A percentile compares a stretch with the other conserved stretches of the same genome.
phyloP scores from a whole-genome alignment of 2,113 vertebrate genomes.

The Hippocampus barbouri region DNA sequence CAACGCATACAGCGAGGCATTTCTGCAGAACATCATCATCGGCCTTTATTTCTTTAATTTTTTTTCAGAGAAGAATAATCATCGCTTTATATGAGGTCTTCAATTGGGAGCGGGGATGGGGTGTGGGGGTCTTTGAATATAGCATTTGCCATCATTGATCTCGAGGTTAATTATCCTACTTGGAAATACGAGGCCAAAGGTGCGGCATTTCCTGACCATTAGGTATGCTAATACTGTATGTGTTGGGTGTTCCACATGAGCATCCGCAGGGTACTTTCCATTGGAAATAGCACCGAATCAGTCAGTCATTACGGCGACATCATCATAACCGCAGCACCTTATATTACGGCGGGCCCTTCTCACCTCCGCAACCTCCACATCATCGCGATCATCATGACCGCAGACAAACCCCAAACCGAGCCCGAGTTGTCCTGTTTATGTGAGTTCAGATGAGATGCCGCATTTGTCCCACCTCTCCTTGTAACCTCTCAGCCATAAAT shows the following conservation, averaged over 20 bases:
- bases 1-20: constrained; percentile 33
- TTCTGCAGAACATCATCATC: constrained; percentile 34
- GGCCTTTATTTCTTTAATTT: not conserved
- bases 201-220: constrained; percentile 37
- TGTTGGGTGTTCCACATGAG: constrained; percentile 35
- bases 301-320: constrained; percentile 15
- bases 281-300: constrained; percentile 18
- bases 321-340: constrained; percentile 19
- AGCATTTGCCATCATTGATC: constrained; percentile 46
- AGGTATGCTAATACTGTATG: constrained; percentile 50
- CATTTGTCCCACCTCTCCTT: constrained; percentile 55
- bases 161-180: constrained; percentile 52
- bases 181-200: constrained; percentile 46
- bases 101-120: not conserved
- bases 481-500: constrained; percentile 56
- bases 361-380: constrained; percentile 16
- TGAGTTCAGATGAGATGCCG: constrained; percentile 42
- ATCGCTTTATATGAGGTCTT: constrained; percentile 25
- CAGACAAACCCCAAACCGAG: constrained; percentile 2
- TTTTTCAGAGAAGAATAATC: constrained; percentile 43
- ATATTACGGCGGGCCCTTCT: constrained; percentile 2
- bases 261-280: constrained; percentile 31
- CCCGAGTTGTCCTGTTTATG: constrained; percentile 24
- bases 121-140: constrained; percentile 48
- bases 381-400: constrained; percentile 10